Percentiles rank a stretch among this genome's conserved stretches.
These are phyloP conservation scores for Caenorhabditis sp. DNA, from an alignment of 2,888 invertebrate genomes.

Conservation along the genomic window DNA sequence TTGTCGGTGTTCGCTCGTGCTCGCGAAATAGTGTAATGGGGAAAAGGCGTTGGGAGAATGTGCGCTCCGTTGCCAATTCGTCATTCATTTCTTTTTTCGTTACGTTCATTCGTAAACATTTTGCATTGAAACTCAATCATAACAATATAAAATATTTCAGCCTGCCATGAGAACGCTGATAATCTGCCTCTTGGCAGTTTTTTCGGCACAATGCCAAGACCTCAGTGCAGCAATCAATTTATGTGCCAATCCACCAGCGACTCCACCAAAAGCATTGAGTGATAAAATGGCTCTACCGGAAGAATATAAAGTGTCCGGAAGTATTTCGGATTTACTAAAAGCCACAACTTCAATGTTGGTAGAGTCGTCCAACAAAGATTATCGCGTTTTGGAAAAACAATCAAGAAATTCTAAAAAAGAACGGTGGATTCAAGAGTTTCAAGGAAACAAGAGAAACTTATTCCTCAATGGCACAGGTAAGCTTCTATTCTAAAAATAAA, in stretches of 20 bases:
- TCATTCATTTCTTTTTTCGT: not conserved
- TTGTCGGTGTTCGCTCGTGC: not conserved
- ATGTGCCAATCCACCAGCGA: conserved; percentile 17
- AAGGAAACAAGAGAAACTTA: not conserved
- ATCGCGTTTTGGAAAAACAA: conserved; percentile 12
- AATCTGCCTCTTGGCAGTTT: conserved; percentile 5
- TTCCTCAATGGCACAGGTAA: conserved; percentile 17
- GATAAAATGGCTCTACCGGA: conserved; percentile 17
- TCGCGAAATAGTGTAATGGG: not conserved
- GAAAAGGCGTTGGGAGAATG: conserved; percentile 15
- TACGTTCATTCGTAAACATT: not conserved
- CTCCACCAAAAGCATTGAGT: conserved; percentile 11
- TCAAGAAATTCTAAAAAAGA: conserved; percentile 3
- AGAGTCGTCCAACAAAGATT: conserved; percentile 11
- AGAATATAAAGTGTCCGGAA: conserved; percentile 25
- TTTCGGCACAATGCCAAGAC: conserved; percentile 1
- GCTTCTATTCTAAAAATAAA: not conserved
- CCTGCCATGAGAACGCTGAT: conserved; percentile 2
- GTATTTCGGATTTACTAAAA: conserved; percentile 14
- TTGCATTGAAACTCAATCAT: not conserved
- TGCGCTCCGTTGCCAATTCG: not conserved
- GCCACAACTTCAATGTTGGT: conserved; percentile 9
- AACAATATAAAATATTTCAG: not conserved
- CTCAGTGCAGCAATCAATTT: conserved; percentile 2
- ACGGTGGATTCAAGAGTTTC: conserved; percentile 20